These are phyloP conservation scores for Drosophila sulfurigaster DNA, from an alignment of 1,140 invertebrate species.

Conservation along the genomic window DNA sequence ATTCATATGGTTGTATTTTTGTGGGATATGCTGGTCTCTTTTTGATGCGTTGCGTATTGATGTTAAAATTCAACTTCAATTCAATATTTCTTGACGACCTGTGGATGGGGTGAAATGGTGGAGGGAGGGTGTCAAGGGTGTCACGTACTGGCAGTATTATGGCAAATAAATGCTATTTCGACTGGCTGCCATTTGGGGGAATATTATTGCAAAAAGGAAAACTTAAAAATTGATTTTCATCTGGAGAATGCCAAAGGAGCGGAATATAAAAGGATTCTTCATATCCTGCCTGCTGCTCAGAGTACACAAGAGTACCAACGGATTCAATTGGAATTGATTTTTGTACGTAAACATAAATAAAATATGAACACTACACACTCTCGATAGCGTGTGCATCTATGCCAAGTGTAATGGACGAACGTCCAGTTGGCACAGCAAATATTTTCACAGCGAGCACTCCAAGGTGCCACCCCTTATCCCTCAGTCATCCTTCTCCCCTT, in stretches of 20 bases:
- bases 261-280: conserved; percentile 75
- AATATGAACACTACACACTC: conserved; percentile 66
- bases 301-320: conserved; percentile 16
- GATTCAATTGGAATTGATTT: conserved; percentile 77
- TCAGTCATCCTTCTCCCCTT: neutral
- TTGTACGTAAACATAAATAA: conserved; percentile 81
- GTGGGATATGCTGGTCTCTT: conserved; percentile 19
- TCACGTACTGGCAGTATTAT: conserved; percentile 76
- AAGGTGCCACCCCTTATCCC: conserved; percentile 25
- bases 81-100: conserved; percentile 51
- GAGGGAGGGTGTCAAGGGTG: conserved; percentile 45
- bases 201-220: conserved; percentile 62
- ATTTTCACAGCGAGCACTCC: conserved; percentile 57
- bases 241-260: conserved; percentile 50
- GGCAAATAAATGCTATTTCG: conserved; percentile 75
- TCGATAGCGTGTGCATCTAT: conserved; percentile 28
- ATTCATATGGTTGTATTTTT: conserved; percentile 77
- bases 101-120: conserved; percentile 1
- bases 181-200: conserved; percentile 43
- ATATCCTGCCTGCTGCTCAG: conserved; percentile 40
- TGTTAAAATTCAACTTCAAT: conserved; percentile 56
- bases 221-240: conserved; percentile 83
- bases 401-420: neutral
- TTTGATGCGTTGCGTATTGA: conserved; percentile 31
- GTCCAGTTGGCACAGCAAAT: conserved; percentile 61